phyloP scores from a whole-genome alignment of 2,113 vertebrate species.

The Falcunculus frontatus region DNA sequence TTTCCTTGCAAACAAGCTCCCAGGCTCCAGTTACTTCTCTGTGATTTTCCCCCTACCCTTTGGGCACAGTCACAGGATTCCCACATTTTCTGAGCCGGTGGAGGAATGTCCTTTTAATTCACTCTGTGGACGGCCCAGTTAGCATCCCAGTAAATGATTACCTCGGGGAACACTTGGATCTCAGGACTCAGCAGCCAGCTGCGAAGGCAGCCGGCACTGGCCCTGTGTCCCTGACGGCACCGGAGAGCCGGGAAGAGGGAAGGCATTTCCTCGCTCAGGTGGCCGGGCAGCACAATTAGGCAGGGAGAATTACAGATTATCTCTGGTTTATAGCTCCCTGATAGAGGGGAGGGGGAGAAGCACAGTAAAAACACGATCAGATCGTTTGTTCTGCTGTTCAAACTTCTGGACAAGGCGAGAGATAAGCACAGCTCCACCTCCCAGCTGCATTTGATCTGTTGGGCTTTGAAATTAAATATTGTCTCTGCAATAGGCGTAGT shows the following conservation, averaged over 20 bases:
- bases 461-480: conserved; percentile 2
- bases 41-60: background rate
- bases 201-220: background rate
- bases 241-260: background rate
- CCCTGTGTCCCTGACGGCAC: background rate
- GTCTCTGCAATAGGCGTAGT: background rate
- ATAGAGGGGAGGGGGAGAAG: background rate
- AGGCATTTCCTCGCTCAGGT: background rate
- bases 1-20: background rate
- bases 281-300: background rate
- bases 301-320: background rate
- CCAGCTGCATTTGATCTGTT: background rate
- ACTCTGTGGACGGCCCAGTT: background rate
- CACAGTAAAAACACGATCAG: background rate
- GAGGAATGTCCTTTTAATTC: conserved; percentile 18
- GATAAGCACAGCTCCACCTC: background rate
- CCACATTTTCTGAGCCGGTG: background rate
- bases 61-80: background rate
- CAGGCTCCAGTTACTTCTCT: background rate
- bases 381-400: conserved; percentile 8
- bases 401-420: background rate
- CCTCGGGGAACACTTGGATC: background rate
- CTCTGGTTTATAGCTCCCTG: background rate
- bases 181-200: background rate
- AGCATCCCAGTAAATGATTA: conserved; percentile 11